A percentile compares a stretch with the other conserved stretches of the same genome.
phyloP scores from a whole-genome alignment of 2,113 vertebrate genomes.

The Rhinolophus sinicus region DNA sequence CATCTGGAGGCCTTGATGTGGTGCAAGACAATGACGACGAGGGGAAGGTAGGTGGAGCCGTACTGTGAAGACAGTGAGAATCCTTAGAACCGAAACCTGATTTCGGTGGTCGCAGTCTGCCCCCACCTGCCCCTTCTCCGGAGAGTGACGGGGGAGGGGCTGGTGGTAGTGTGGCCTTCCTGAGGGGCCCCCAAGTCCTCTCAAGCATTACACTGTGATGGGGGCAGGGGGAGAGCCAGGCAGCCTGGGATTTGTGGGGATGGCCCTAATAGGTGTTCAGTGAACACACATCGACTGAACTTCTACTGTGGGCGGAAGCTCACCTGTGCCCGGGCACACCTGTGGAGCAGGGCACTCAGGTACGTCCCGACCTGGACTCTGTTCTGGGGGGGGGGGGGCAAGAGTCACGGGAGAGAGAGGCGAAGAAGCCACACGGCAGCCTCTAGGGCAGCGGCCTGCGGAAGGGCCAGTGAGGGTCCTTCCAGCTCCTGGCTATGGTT shows the following conservation, averaged over 20 bases:
- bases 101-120: background rate
- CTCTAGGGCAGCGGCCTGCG: background rate
- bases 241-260: background rate
- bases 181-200: too few relatives aligned
- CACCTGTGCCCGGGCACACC: fast-evolving
- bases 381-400: too few relatives aligned
- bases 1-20: too few relatives aligned
- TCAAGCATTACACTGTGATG: background rate
- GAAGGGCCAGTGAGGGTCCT: background rate
- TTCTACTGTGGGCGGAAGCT: background rate
- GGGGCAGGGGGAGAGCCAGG: background rate
- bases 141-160: background rate
- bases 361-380: background rate
- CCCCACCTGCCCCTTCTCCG: background rate
- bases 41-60: background rate
- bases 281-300: background rate
- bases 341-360: background rate
- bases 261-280: background rate
- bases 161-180: background rate
- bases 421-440: background rate
- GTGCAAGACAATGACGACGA: fast-evolving
- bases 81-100: background rate
- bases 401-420: background rate
- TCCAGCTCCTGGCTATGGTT: background rate
- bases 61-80: background rate